Percentiles rank a stretch among this genome's conserved stretches.
Evolutionary conservation across 2,888 invertebrate genomes (phyloP).

Genomic region (Lycaena phlaeas): DNA sequence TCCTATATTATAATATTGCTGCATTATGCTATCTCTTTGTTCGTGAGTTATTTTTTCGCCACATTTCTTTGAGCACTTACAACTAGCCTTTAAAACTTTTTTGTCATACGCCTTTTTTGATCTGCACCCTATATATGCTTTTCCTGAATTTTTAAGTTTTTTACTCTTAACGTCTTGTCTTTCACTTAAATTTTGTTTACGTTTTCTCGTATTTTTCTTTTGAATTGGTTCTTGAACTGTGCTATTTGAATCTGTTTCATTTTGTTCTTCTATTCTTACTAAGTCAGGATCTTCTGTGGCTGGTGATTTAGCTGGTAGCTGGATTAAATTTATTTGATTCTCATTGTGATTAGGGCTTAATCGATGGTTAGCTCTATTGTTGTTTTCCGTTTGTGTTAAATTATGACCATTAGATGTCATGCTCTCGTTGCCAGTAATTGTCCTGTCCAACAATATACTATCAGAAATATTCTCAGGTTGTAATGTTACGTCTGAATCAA

Average conservation of each 20-base stretch:
- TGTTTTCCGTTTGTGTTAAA: not conserved
- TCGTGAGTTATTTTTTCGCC: not conserved
- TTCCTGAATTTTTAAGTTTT: conserved; percentile 12
- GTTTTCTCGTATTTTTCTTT: conserved; percentile 10
- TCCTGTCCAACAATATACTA: not conserved
- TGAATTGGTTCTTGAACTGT: not conserved
- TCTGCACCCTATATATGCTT: conserved; percentile 11
- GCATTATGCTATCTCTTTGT: not conserved
- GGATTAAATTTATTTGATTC: not conserved
- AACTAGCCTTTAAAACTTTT: conserved; percentile 9
- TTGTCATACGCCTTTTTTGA: conserved; percentile 6
- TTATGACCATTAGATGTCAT: not conserved
- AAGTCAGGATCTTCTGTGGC: not conserved
- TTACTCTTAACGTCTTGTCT: conserved; percentile 12
- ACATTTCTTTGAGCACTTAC: conserved; percentile 10
- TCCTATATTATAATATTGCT: conserved; percentile 14
- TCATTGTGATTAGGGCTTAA: not conserved
- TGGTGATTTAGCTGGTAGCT: not conserved
- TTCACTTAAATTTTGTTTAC: conserved; percentile 9
- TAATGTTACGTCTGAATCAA: not conserved
- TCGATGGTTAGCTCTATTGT: not conserved
- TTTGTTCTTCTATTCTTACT: not conserved
- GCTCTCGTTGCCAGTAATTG: not conserved
- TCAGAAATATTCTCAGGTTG: not conserved
- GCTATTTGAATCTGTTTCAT: not conserved